These are phyloP conservation scores for Takifugu ocellatus DNA, from an alignment of 2,797 vertebrate genomes.

Conservation along the genomic window DNA sequence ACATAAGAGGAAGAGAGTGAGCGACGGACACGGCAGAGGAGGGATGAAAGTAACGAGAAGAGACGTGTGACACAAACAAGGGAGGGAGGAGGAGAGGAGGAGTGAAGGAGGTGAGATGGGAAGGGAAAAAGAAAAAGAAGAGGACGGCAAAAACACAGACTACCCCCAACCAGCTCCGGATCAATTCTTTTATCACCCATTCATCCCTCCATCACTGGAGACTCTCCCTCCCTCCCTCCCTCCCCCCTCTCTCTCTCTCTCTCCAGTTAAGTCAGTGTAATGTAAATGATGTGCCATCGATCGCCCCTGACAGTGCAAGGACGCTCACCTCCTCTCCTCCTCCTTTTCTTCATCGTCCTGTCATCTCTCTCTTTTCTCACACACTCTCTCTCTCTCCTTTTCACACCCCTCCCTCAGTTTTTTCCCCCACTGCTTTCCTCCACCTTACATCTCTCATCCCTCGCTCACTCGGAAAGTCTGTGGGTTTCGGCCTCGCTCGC, in stretches of 20 bases:
- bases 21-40: background rate
- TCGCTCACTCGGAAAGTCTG: constrained; percentile 5
- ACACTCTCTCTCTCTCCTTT: constrained; percentile 24
- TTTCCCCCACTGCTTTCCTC: constrained; percentile 39
- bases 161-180: constrained; percentile 31
- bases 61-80: constrained; percentile 29
- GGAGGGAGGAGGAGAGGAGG: constrained; percentile 1
- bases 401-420: constrained; percentile 32
- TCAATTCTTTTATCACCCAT: constrained; percentile 30
- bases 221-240: constrained; percentile 23
- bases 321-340: constrained; percentile 68
- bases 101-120: background rate
- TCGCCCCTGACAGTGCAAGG: constrained; percentile 75
- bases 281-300: constrained; percentile 77
- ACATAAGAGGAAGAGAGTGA: background rate
- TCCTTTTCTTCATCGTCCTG: constrained; percentile 52
- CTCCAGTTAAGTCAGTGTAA: constrained; percentile 71
- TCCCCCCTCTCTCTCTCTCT: constrained; percentile 24
- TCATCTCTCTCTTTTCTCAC: constrained; percentile 46
- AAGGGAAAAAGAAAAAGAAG: background rate
- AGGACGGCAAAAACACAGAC: constrained; percentile 4
- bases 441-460: constrained; percentile 53
- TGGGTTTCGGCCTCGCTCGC: constrained; percentile 31
- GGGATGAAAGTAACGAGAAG: constrained; percentile 34
- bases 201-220: constrained; percentile 50